These are phyloP conservation scores for Odontamblyopus lacepedii DNA, from an alignment of 2,797 vertebrate genomes.

Conservation along the genomic window DNA sequence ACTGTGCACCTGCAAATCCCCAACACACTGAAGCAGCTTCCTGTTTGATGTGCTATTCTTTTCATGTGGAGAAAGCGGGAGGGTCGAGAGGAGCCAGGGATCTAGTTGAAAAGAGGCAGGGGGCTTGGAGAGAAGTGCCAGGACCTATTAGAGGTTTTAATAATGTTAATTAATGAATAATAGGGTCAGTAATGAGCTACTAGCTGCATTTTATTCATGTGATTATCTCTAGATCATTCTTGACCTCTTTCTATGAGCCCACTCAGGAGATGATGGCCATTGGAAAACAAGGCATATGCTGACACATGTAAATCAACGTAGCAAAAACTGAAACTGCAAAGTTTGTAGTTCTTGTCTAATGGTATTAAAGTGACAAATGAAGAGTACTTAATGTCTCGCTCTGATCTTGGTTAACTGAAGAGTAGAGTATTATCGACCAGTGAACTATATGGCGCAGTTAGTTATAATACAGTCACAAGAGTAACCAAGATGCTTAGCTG, in stretches of 20 bases:
- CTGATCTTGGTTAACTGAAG: neutral
- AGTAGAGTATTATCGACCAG: neutral
- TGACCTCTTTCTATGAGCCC: constrained; percentile 61
- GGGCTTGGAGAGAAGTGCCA: constrained; percentile 63
- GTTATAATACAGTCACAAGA: neutral
- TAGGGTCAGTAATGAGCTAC: constrained; percentile 79
- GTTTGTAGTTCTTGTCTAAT: constrained; percentile 22
- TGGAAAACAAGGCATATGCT: constrained; percentile 38
- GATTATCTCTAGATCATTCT: constrained; percentile 65
- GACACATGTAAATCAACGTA: constrained; percentile 16
- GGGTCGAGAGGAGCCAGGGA: constrained; percentile 67
- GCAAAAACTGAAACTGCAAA: constrained; percentile 21
- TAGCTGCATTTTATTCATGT: constrained; percentile 76
- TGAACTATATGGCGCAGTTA: neutral
- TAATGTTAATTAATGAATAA: constrained; percentile 86
- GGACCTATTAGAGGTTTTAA: constrained; percentile 79
- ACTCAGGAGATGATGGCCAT: constrained; percentile 48
- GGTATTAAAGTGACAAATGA: constrained; percentile 13
- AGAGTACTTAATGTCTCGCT: neutral
- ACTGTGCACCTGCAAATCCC: constrained; percentile 79
- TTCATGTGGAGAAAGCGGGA: constrained; percentile 77
- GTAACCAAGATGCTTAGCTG: neutral
- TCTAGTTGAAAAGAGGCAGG: constrained; percentile 72
- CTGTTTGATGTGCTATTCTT: constrained; percentile 85
- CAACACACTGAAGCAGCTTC: constrained; percentile 76